Percentiles rank a stretch among this genome's conserved stretches.
phyloP scores from a whole-genome alignment of 2,888 invertebrate genomes.

The Silvanus unidentatus region DNA sequence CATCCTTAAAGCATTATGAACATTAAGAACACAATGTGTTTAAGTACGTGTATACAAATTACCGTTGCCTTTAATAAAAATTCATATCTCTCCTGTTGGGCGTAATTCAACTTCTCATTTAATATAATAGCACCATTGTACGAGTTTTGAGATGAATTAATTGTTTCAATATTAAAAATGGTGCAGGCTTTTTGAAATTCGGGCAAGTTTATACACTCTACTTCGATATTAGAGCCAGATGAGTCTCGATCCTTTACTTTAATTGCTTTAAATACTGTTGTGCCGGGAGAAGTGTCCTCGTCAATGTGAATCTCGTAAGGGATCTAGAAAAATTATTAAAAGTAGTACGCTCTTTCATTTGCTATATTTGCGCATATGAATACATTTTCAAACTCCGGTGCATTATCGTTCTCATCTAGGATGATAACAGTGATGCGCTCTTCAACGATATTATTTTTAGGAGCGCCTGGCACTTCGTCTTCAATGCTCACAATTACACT shows the following conservation, averaged over 20 bases:
- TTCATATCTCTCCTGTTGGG: slow-evolving; percentile 70
- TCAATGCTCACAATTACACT: slow-evolving; percentile 76
- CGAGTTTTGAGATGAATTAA: slow-evolving; percentile 60
- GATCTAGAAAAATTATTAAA: slow-evolving; percentile 52
- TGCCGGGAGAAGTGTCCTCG: slow-evolving; percentile 69
- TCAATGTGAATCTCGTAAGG: slow-evolving; percentile 75
- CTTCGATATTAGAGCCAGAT: slow-evolving; percentile 73
- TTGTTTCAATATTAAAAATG: slow-evolving; percentile 59
- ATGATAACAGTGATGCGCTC: slow-evolving; percentile 78
- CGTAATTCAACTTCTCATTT: slow-evolving; percentile 66
- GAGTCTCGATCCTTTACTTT: slow-evolving; percentile 73
- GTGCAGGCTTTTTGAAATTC: slow-evolving; percentile 68
- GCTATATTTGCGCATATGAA: slow-evolving; percentile 35
- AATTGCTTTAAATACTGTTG: slow-evolving; percentile 67
- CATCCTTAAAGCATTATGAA: slow-evolving; percentile 62
- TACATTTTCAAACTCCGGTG: slow-evolving; percentile 73
- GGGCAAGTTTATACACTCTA: slow-evolving; percentile 56
- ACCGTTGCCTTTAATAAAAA: slow-evolving; percentile 72
- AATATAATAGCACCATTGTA: slow-evolving; percentile 71
- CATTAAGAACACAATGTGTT: neutral
- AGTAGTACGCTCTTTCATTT: slow-evolving; percentile 1
- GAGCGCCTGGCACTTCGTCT: slow-evolving; percentile 60
- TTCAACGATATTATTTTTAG: slow-evolving; percentile 64
- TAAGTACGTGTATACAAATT: slow-evolving; percentile 37
- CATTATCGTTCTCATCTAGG: slow-evolving; percentile 83